Conservation (phyloP, 1,140 invertebrate genomes). For the Popillia japonica region DNA sequence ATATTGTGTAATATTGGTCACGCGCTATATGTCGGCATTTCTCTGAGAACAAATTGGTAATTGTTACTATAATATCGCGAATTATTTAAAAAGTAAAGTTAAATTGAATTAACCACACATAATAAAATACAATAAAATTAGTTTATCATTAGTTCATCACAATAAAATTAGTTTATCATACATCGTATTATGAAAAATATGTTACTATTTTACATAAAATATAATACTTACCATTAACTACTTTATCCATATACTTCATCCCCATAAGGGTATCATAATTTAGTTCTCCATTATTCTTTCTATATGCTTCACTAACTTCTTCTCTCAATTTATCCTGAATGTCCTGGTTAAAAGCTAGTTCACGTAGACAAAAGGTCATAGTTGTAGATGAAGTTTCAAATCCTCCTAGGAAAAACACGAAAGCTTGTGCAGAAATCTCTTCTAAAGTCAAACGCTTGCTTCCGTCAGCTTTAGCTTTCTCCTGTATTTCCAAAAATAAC, state of each 20-base stretch:
- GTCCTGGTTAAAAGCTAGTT: slow-evolving; percentile 60
- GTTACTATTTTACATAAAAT: too few relatives aligned
- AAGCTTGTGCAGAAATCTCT: slow-evolving; percentile 40
- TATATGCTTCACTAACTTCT: slow-evolving; percentile 60
- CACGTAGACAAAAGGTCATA: slow-evolving; percentile 61
- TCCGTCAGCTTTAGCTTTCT: not conserved
- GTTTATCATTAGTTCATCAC: too few relatives aligned
- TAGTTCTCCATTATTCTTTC: slow-evolving; percentile 60
- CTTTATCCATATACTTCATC: slow-evolving; percentile 32
- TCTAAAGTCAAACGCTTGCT: slow-evolving; percentile 15
- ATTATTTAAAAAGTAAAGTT: too few relatives aligned
- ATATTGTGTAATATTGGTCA: too few relatives aligned
- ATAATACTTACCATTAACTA: slow-evolving; percentile 16
- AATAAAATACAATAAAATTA: too few relatives aligned
- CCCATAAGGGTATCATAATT: slow-evolving; percentile 61
- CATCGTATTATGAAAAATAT: too few relatives aligned
- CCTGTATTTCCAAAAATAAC: slow-evolving; percentile 55
- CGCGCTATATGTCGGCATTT: too few relatives aligned
- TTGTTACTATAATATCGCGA: too few relatives aligned
- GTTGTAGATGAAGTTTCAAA: slow-evolving; percentile 62
- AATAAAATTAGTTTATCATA: too few relatives aligned
- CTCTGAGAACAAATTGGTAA: too few relatives aligned
- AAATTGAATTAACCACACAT: too few relatives aligned
- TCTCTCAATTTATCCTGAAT: slow-evolving; percentile 60
- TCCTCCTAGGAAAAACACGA: slow-evolving; percentile 58